phyloP scores from a whole-genome alignment of 2,888 invertebrate genomes.

The Sinhomidia bicolor region DNA sequence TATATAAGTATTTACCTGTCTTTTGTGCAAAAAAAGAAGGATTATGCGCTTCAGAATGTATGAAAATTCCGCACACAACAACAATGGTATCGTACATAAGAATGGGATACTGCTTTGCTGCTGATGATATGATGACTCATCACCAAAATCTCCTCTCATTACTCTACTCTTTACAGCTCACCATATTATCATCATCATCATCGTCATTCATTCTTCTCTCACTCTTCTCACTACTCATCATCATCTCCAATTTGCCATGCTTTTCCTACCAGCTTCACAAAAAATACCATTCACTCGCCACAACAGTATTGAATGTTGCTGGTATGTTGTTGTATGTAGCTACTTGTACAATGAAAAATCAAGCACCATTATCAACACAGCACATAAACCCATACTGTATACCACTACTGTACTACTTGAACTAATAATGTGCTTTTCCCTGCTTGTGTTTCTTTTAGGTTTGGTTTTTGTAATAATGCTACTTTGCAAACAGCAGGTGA shows the following conservation, averaged over 20 bases:
- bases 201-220: not conserved
- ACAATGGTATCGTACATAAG: too few relatives aligned
- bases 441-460: not conserved
- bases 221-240: not conserved
- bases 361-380: not conserved
- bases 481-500: not conserved
- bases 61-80: too few relatives aligned
- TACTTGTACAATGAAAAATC: not conserved
- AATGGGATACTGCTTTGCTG: not conserved
- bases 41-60: not conserved
- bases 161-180: not conserved
- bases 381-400: not conserved
- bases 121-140: slow-evolving; percentile 24
- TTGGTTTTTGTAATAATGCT: not conserved
- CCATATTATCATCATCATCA: not conserved
- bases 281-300: not conserved
- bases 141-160: slow-evolving; percentile 4
- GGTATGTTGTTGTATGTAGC: not conserved
- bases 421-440: not conserved
- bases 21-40: not conserved
- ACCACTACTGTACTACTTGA: not conserved
- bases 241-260: slow-evolving; percentile 8
- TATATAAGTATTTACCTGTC: not conserved
- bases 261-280: not conserved
- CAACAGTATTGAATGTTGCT: not conserved